Percentiles rank a stretch among this genome's conserved stretches.
These are phyloP conservation scores for Archocentrus centrarchus DNA, from an alignment of 2,113 vertebrate species.

Conservation along the genomic window DNA sequence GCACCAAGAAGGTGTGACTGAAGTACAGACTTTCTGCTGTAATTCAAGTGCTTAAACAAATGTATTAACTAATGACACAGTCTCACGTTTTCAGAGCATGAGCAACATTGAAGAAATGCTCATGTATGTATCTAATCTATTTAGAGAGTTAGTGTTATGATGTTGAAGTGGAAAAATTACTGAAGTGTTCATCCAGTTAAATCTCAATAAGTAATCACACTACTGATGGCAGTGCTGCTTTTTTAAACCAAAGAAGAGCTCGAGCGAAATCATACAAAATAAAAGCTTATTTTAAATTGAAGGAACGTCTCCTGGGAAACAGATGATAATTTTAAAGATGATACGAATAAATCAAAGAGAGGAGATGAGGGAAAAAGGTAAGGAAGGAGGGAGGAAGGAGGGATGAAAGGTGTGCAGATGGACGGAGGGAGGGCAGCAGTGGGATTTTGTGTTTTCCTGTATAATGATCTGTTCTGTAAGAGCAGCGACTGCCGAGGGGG, in stretches of 20 bases:
- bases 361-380: neutral
- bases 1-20: too few relatives aligned
- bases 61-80: too few relatives aligned
- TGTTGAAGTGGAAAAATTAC: too few relatives aligned
- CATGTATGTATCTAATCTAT: too few relatives aligned
- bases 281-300: slow-evolving; percentile 6
- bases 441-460: slow-evolving; percentile 32
- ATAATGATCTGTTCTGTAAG: slow-evolving; percentile 62
- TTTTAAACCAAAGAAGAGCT: neutral
- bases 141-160: too few relatives aligned
- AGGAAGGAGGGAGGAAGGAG: neutral
- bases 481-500: slow-evolving; percentile 51
- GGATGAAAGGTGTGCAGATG: neutral
- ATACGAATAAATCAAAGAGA: neutral
- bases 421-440: slow-evolving; percentile 21
- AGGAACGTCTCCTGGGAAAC: neutral
- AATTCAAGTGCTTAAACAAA: too few relatives aligned
- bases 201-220: neutral
- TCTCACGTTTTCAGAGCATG: too few relatives aligned
- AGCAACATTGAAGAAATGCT: too few relatives aligned
- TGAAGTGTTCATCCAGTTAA: neutral
- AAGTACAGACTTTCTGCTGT: too few relatives aligned
- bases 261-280: neutral
- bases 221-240: neutral
- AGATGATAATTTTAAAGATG: neutral